phyloP scores from a whole-genome alignment of 1,140 invertebrate genomes.

The Vanessa tameamea region DNA sequence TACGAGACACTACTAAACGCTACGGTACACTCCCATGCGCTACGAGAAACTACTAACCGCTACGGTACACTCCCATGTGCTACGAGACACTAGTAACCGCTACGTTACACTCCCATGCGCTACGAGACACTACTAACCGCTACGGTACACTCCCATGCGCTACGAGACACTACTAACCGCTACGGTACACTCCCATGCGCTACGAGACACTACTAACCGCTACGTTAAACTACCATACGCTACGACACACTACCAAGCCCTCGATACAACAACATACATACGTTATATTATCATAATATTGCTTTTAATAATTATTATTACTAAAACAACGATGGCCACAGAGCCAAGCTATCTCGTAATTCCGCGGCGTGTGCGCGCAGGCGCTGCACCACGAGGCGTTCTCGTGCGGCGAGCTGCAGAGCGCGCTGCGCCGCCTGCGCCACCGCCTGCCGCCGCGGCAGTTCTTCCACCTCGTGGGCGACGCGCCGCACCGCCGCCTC shows the following conservation, averaged over 20 bases:
- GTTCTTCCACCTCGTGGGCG: conserved; percentile 75
- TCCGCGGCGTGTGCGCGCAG: conserved; percentile 29
- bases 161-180: neutral
- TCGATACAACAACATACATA: too few relatives aligned
- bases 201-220: neutral
- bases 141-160: neutral
- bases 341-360: too few relatives aligned
- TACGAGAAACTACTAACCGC: too few relatives aligned
- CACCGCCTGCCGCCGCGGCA: conserved; percentile 74
- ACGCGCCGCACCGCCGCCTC: conserved; percentile 61
- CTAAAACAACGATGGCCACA: neutral
- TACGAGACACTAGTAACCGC: conserved; percentile 30
- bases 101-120: conserved; percentile 76
- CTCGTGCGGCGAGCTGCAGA: conserved; percentile 48
- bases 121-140: conserved; percentile 52
- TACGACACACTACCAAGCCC: too few relatives aligned
- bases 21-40: neutral
- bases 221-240: too few relatives aligned
- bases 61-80: neutral
- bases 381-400: conserved; percentile 76
- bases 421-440: conserved; percentile 66
- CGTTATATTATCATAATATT: too few relatives aligned
- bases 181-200: neutral
- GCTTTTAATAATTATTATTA: too few relatives aligned
- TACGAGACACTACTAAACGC: neutral